A percentile compares a stretch with the other conserved stretches of the same genome.
These are phyloP conservation scores for Mya arenaria DNA, from an alignment of 1,140 invertebrate species.

Conservation along the genomic window DNA sequence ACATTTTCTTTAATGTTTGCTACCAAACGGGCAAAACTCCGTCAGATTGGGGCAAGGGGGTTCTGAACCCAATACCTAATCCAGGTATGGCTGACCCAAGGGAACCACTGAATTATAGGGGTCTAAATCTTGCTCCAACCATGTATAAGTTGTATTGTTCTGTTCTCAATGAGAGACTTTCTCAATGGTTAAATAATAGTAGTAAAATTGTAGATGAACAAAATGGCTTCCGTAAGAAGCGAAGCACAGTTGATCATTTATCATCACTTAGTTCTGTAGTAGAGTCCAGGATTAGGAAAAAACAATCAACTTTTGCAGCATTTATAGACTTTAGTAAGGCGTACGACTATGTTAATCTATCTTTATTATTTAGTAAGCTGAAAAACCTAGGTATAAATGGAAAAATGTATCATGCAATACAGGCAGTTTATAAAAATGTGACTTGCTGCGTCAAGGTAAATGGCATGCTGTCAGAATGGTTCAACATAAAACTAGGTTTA, in stretches of 20 bases:
- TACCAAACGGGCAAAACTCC: conserved; percentile 22
- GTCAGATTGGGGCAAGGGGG: not conserved
- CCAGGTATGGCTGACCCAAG: not conserved
- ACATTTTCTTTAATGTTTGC: conserved; percentile 33
- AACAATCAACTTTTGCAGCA: conserved; percentile 6
- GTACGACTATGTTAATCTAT: not conserved
- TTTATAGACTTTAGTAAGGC: conserved; percentile 17
- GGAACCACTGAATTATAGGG: conserved; percentile 1
- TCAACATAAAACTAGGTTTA: too few relatives aligned
- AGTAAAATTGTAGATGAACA: not conserved
- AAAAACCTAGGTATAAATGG: too few relatives aligned
- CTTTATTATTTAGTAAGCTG: too few relatives aligned
- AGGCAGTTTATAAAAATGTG: too few relatives aligned
- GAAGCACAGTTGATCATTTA: conserved; percentile 8
- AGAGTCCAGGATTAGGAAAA: not conserved
- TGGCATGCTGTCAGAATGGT: too few relatives aligned
- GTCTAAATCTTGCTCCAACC: too few relatives aligned
- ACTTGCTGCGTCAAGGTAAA: too few relatives aligned
- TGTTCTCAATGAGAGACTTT: conserved; percentile 15
- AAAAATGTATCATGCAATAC: too few relatives aligned
- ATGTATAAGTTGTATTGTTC: conserved; percentile 24
- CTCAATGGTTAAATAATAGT: conserved; percentile 20
- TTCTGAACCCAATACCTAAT: conserved; percentile 6
- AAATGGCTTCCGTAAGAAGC: not conserved
- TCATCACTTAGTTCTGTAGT: not conserved